Evolutionary conservation across 2,888 invertebrate species (phyloP).

Genomic region (Embidobia sp.): DNA sequence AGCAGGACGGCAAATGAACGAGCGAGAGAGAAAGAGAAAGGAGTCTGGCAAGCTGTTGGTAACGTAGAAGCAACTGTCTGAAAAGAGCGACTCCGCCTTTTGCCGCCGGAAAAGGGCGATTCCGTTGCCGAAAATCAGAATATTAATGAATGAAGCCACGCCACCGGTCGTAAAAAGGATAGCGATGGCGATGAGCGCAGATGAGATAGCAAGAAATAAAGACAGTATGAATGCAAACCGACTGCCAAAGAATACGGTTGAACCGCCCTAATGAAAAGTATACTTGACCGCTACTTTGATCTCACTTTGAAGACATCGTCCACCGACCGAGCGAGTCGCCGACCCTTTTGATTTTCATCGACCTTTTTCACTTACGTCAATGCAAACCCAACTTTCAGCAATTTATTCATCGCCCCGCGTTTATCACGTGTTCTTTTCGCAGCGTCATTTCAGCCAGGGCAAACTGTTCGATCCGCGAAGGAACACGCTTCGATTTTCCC

Average conservation of each 20-base stretch:
- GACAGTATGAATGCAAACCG: conserved; percentile 64
- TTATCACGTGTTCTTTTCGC: conserved; percentile 23
- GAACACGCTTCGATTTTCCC: not conserved
- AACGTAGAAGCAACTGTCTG: conserved; percentile 61
- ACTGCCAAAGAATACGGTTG: conserved; percentile 68
- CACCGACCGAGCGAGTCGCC: conserved; percentile 31
- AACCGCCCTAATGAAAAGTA: conserved; percentile 75
- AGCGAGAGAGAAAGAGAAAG: no score
- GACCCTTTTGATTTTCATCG: conserved; percentile 53
- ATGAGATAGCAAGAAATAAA: conserved; percentile 63
- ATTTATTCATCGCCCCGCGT: conserved; percentile 43
- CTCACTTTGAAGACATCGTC: conserved; percentile 69
- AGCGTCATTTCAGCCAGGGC: no score
- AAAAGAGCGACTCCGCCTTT: conserved; percentile 65
- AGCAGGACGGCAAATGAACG: no score
- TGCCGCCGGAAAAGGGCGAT: conserved; percentile 63
- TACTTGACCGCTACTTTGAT: conserved; percentile 75
- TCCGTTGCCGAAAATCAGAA: conserved; percentile 76
- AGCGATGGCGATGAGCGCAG: conserved; percentile 54
- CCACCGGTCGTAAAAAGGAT: conserved; percentile 47
- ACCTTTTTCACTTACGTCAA: conserved; percentile 42
- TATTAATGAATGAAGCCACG: conserved; percentile 76
- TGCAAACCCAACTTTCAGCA: conserved; percentile 33
- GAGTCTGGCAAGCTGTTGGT: conserved; percentile 33
- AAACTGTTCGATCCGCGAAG: no score